Conservation (phyloP, 2,888 invertebrate species). For the Caenorhabditis sp. region DNA sequence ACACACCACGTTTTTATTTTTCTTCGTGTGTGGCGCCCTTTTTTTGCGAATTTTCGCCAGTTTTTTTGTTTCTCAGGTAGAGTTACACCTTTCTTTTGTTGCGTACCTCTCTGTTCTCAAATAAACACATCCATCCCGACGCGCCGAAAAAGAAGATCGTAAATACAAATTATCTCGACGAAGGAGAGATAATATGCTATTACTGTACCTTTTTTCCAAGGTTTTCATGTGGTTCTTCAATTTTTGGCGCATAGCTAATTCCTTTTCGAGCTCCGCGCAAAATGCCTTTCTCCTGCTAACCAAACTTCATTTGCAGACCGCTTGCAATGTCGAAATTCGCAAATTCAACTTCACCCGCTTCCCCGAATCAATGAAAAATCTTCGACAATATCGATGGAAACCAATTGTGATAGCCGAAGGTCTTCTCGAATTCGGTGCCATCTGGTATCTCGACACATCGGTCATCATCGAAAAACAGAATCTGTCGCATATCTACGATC, state of each 20-base stretch:
- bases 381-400: conserved; percentile 57
- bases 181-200: background rate
- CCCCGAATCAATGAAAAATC: conserved; percentile 25
- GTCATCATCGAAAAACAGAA: conserved; percentile 63
- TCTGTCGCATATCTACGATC: conserved; percentile 62
- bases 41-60: too few relatives aligned
- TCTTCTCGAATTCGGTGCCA: conserved; percentile 67
- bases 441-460: conserved; percentile 70
- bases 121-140: too few relatives aligned
- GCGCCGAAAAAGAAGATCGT: too few relatives aligned
- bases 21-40: too few relatives aligned
- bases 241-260: too few relatives aligned
- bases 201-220: too few relatives aligned
- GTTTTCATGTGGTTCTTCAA: background rate
- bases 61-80: too few relatives aligned
- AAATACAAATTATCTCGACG: background rate
- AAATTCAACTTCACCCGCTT: conserved; percentile 46
- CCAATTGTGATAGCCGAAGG: conserved; percentile 63
- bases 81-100: too few relatives aligned
- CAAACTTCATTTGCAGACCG: conserved; percentile 9
- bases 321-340: conserved; percentile 53
- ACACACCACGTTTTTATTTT: too few relatives aligned
- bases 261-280: too few relatives aligned
- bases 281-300: too few relatives aligned
- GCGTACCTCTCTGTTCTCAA: too few relatives aligned